These are phyloP conservation scores for Macrostomum cliftonense DNA, from an alignment of 2,888 invertebrate species.

Conservation along the genomic window DNA sequence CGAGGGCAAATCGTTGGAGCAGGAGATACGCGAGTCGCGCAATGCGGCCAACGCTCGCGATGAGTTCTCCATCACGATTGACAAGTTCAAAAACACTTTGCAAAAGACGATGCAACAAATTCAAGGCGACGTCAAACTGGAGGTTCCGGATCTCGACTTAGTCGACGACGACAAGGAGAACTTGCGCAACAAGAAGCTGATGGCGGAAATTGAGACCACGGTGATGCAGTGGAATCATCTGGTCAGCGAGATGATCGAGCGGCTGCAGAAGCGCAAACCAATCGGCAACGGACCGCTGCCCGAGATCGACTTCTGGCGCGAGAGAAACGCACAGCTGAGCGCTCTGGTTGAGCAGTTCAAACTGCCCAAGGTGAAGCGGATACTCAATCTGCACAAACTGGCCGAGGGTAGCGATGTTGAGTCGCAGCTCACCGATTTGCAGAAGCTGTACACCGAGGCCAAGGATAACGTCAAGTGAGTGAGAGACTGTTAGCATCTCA, in stretches of 20 bases:
- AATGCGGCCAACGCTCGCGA: constrained; percentile 36
- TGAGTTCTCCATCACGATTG: constrained; percentile 41
- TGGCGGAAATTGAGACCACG: constrained; percentile 41
- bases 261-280: constrained; percentile 28
- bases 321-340: constrained; percentile 57
- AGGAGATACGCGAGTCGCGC: constrained; percentile 12
- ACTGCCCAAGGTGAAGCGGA: constrained; percentile 48
- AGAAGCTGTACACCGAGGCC: constrained; percentile 51
- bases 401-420: constrained; percentile 47
- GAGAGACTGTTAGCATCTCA: neutral
- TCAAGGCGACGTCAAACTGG: constrained; percentile 45
- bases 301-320: constrained; percentile 68
- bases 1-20: constrained; percentile 15
- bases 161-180: constrained; percentile 34
- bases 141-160: constrained; percentile 23
- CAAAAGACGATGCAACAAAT: constrained; percentile 54
- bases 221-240: constrained; percentile 43
- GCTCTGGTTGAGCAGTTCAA: constrained; percentile 62
- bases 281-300: constrained; percentile 59
- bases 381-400: constrained; percentile 45
- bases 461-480: constrained; percentile 48
- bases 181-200: constrained; percentile 23
- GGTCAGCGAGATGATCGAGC: constrained; percentile 13
- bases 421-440: constrained; percentile 46
- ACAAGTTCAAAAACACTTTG: constrained; percentile 42